Base-by-base conservation (phyloP, 1,140 invertebrate genomes). In the Lethrus apterus region DNA sequence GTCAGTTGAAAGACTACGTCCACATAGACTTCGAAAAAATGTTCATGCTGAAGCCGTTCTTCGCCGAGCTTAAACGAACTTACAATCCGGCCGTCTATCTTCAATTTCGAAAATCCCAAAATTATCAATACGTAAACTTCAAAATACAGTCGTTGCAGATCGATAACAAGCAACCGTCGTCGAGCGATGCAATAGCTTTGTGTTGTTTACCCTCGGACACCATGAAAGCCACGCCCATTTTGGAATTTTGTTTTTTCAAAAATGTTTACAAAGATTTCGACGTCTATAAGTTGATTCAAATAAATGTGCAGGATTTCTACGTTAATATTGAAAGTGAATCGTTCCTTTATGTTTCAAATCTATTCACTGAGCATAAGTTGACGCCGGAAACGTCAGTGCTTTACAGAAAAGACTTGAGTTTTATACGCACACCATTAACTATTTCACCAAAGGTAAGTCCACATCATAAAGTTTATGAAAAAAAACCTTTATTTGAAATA, bases 31-130 rank as follows among this genome's bases (percentile, higher is more conserved):
- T 91, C 48, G 75, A 77, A 35, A 86, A 85, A 60, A 89, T 92
- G 86, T 81, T 84, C 51, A 89, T 92, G 84, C 82, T 83, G 0
- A 88, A 88, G 62, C 88, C 88, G 1, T 90, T 89, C 63, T 87
- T 83, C 64, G 86, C 84, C 1, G 83, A 86, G 58, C 59, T 92
- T 17, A 66, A 82, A 45, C 70, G 88, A 31, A 79, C 75, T 0
- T 86, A 86, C 58, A 77, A 74, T 42, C 84, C 88, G n/a, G 84
- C 79, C 2, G 44, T 89, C 15, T 88, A 84, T 80, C 55, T 84
- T 24, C 84, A 89, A 54, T 74, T 78, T 49, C 70, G 86, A 31
- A 77, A 77, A 57, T 88, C 86, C 1, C 64, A 77, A 29, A 79
- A 81, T 46, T 75, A 83, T 41, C 75, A 72, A 7, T 83, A 79